Evolutionary conservation across 2,113 vertebrate genomes (phyloP), one percentile per base, ranked within the genome.

Genomic region (Hypocryptadius cinnamomeus): DNA sequence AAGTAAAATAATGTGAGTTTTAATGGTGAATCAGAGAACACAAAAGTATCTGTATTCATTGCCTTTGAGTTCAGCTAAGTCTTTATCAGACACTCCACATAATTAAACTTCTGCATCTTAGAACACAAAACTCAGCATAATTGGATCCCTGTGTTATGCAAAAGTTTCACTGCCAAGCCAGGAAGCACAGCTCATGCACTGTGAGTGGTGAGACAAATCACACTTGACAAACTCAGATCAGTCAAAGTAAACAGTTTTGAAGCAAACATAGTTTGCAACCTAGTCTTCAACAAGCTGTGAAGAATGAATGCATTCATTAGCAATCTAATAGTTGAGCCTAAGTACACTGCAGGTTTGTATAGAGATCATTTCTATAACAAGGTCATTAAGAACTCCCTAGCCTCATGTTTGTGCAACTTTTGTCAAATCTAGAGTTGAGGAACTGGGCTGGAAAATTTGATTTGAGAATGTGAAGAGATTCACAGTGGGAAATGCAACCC

Each of bases 251-350:
- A 92, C 20, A 61, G 23, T 76, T 76, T 69, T 45, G 74, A 87
- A 92, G 71, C 27, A 92, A 95, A 70, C 54, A 31, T 11, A n/a
- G 65, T 60, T 84, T 59, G 20, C 11, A 93, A 65, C 14, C 10
- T 3, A 2, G 0, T 79, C 68, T 91, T 85, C 59, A 68, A 15
- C 54, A 87, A 76, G 30, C 59, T 60, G 33, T 83, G 71, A 91
- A 95, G 84, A 96, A 93, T 64, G 68, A 89, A 63, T 1, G 2
- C 16, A 87, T 89, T 96, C 87, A 96, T 95, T 72, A 94, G 47
- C 71, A 87, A 54, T 82, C 59, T 74, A 83, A 85, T 89, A 47
- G 47, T 40, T 79, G 72, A 56, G 54, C 54, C 47, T 66, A 76
- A 87, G 44, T 35, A 73, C 60, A 59, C 40, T 74, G 65, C 56